phyloP scores from a whole-genome alignment of 2,797 vertebrate genomes.

The Catharus ustulatus region DNA sequence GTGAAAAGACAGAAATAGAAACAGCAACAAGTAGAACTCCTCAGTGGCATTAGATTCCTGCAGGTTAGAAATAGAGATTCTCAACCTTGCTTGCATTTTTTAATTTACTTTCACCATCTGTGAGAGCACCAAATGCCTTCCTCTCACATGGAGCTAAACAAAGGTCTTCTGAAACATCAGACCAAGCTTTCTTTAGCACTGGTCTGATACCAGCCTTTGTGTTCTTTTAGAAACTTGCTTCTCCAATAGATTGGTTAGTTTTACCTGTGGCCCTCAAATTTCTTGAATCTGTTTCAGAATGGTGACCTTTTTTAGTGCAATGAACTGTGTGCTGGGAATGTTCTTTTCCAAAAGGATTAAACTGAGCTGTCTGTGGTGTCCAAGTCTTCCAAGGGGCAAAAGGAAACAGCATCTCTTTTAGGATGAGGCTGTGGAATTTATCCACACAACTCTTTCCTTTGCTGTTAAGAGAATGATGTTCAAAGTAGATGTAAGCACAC shows the following conservation, averaged over 20 bases:
- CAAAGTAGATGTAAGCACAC: background rate
- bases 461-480: background rate
- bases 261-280: background rate
- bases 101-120: background rate
- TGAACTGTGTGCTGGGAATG: background rate
- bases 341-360: background rate
- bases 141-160: background rate
- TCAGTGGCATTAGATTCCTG: background rate
- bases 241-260: background rate
- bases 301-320: background rate
- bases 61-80: background rate
- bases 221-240: background rate
- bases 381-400: background rate
- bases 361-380: background rate
- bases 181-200: background rate
- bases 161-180: background rate
- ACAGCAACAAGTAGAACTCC: slow-evolving; percentile 20
- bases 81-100: background rate
- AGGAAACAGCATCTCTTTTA: background rate
- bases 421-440: background rate
- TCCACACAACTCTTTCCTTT: background rate
- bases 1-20: slow-evolving; percentile 14
- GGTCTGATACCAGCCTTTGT: background rate
- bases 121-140: background rate
- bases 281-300: background rate